Base-by-base conservation (phyloP, 2,888 invertebrate genomes). In the Lepidocyrtoides sp. region DNA sequence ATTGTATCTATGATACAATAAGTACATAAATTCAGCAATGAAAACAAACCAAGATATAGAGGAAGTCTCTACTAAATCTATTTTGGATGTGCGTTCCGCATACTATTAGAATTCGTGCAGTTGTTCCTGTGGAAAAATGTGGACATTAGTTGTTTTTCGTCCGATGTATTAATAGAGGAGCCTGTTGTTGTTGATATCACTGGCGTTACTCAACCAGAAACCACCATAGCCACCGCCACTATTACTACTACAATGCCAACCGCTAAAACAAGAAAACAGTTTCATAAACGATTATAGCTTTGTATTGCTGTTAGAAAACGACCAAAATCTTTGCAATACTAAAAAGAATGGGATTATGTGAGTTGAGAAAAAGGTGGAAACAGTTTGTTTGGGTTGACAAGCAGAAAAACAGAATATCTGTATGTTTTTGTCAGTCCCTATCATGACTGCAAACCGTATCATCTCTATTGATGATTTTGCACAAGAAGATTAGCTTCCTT, bases 281-380 rank as follows among this genome's bases (percentile, higher is more conserved):
- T 85, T 85, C 81, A 84, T 90, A 85, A 90, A 90, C 72, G 84
- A 90, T 90, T 90, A 90, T 84, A 57, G 60, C 69, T 90, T 85
- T 85, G 85, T 90, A 4, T 84, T 77, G 26, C 32, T 17, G n/a
- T n/a, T 17, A n/a, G 60, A 36, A 36, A 69, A 66, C 48, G n/a
- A 44, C 48, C 20, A 17, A 51, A 32, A 72, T 75, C 60, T 41
- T 85, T 36, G 85, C 57, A 66, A 63, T 17, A 51, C 29, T 17
- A 85, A 72, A 36, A n/a, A 57, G 66, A 29, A 29, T 69, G 5
- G 20, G 41, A n/a, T 51, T 8, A 48, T 69, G 14, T 60, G 23
- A 82, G 41, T 54, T 41, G 81, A 41, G 23, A 12, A n/a, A 44
- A 75, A 75, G 75, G 75, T 23, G 23, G 44, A 48, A 48, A 32